These are phyloP conservation scores for Aphelenchoides bicaudatus DNA, from an alignment of 2,888 invertebrate genomes.

Conservation along the genomic window DNA sequence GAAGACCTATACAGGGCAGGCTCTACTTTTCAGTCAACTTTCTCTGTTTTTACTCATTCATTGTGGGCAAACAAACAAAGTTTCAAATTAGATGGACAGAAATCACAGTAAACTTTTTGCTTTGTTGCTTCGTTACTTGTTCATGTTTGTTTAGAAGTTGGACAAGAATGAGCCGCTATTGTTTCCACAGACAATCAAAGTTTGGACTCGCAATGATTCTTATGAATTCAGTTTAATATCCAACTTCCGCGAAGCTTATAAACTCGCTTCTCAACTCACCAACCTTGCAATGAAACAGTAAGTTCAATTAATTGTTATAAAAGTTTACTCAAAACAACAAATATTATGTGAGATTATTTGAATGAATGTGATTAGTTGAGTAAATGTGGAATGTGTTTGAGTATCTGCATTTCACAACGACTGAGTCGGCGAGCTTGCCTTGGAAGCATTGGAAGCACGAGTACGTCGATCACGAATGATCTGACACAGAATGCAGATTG, in stretches of 20 bases:
- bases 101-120: conserved; percentile 66
- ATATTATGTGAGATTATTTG: background rate
- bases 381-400: conserved; percentile 4
- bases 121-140: no score
- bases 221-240: conserved; percentile 88
- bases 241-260: conserved; percentile 81
- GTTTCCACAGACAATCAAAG: conserved; percentile 49
- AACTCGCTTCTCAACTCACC: conserved; percentile 86
- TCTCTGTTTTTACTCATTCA: conserved; percentile 89
- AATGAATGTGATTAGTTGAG: background rate
- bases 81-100: conserved; percentile 85
- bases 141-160: conserved; percentile 44
- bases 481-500: no score
- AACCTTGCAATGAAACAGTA: conserved; percentile 87
- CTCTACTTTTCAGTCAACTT: conserved; percentile 93
- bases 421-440: no score
- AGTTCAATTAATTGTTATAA: conserved; percentile 22
- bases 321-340: background rate
- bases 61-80: conserved; percentile 84
- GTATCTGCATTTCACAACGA: no score
- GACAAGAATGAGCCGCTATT: conserved; percentile 51
- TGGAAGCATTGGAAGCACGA: no score
- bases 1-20: conserved; percentile 91
- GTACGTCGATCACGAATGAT: no score
- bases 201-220: conserved; percentile 57